Evolutionary conservation across 2,113 vertebrate genomes (phyloP).

Genomic region (Sisor rabdophorus): DNA sequence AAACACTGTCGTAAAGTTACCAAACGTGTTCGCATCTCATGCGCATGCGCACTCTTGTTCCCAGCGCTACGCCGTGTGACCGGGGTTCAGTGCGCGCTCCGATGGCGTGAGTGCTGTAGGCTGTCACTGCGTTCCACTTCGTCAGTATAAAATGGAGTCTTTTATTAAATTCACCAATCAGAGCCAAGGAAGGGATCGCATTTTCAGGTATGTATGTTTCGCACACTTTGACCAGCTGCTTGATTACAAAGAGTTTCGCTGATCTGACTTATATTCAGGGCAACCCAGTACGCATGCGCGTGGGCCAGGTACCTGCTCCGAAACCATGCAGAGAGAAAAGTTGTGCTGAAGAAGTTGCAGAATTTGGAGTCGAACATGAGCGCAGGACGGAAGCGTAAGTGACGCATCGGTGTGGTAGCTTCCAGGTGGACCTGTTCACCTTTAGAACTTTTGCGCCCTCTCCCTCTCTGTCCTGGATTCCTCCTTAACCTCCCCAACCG

Average conservation of each 20-base stretch:
- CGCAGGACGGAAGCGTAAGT: conserved; percentile 91
- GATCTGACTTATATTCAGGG: conserved; percentile 70
- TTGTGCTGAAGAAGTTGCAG: conserved; percentile 78
- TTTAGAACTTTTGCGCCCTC: neutral
- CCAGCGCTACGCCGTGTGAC: neutral
- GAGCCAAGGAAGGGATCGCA: conserved; percentile 82
- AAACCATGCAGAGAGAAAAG: conserved; percentile 68
- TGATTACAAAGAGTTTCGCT: neutral
- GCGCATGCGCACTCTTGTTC: neutral
- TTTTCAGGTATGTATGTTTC: conserved; percentile 77
- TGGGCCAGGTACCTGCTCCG: conserved; percentile 81
- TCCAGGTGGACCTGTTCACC: neutral
- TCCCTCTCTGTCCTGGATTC: neutral
- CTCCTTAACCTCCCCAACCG: too few relatives aligned
- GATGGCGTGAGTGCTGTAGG: neutral
- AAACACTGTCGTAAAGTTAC: neutral
- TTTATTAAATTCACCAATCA: conserved; percentile 77
- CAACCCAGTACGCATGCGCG: conserved; percentile 88
- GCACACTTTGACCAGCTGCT: too few relatives aligned
- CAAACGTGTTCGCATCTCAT: too few relatives aligned
- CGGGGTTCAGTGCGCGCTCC: neutral
- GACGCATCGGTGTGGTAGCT: neutral
- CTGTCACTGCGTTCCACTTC: neutral
- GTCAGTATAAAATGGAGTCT: conserved; percentile 71
- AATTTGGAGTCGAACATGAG: conserved; percentile 86